Percentiles rank a stretch among this genome's conserved stretches.
phyloP scores from a whole-genome alignment of 2,113 vertebrate genomes.

The Cyprinodon tularosa region DNA sequence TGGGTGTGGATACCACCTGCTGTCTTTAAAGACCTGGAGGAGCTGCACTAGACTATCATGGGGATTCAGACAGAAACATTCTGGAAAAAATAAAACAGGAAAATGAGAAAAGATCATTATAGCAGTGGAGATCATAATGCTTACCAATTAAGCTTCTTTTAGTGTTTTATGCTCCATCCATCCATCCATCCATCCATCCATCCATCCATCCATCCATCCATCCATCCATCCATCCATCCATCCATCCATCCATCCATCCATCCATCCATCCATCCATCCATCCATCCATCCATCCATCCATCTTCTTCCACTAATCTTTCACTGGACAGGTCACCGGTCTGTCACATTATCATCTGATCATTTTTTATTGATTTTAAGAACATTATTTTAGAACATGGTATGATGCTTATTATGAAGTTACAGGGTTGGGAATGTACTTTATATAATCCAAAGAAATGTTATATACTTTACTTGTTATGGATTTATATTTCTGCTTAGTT shows the following conservation, averaged over 20 bases:
- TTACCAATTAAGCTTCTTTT: constrained; percentile 33
- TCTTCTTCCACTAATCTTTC: too few species aligned
- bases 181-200: too few species aligned
- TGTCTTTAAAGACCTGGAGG: constrained; percentile 62
- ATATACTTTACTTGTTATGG: too few species aligned
- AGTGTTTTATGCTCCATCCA: constrained; percentile 5
- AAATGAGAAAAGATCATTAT: constrained; percentile 37
- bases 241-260: too few species aligned
- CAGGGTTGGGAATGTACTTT: background rate
- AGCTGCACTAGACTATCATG: constrained; percentile 32
- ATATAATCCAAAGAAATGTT: background rate
- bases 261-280: too few species aligned
- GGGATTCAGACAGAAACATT: constrained; percentile 45
- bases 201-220: too few species aligned
- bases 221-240: too few species aligned
- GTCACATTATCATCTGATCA: constrained; percentile 1
- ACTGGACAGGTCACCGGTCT: too few species aligned
- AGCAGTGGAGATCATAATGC: constrained; percentile 19
- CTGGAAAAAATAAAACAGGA: constrained; percentile 29
- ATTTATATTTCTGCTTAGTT: too few species aligned
- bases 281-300: too few species aligned
- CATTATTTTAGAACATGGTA: background rate
- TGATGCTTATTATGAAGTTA: background rate
- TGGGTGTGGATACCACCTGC: constrained; percentile 69
- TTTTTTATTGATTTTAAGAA: background rate